Conservation (phyloP, 2,113 vertebrate genomes). For the Colinus virginianus region DNA sequence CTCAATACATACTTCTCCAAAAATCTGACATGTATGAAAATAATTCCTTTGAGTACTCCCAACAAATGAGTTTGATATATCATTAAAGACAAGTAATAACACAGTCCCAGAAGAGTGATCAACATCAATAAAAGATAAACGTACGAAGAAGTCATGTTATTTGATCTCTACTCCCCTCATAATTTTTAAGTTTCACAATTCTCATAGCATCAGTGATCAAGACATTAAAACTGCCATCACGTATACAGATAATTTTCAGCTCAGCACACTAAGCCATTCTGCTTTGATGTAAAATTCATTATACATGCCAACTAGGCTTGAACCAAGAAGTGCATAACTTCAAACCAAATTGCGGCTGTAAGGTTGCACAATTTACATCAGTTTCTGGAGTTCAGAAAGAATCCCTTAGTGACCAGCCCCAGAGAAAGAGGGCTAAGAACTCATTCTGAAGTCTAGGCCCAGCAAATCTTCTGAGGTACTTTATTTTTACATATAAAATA, state of each 20-base stretch:
- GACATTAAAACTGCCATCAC: background rate
- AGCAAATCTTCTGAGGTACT: background rate
- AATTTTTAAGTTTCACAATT: slow-evolving; percentile 1
- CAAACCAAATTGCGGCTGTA: background rate
- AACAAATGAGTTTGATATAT: background rate
- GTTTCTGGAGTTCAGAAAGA: background rate
- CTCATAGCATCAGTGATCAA: background rate
- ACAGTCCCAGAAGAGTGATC: background rate
- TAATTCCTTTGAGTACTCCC: background rate
- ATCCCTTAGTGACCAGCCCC: background rate
- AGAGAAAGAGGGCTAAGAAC: background rate
- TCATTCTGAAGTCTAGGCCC: background rate
- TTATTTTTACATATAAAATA: background rate
- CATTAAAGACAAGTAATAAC: background rate
- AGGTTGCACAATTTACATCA: background rate
- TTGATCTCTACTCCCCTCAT: background rate
- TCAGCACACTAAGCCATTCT: background rate
- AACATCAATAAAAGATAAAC: background rate
- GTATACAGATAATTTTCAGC: background rate
- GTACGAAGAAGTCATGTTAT: background rate
- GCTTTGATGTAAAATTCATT: background rate
- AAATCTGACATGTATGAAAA: background rate
- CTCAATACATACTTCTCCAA: background rate
- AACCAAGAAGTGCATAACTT: background rate
- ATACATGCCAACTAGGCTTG: background rate